Conservation (phyloP, 2,797 vertebrate species). For the Siniperca undulata region DNA sequence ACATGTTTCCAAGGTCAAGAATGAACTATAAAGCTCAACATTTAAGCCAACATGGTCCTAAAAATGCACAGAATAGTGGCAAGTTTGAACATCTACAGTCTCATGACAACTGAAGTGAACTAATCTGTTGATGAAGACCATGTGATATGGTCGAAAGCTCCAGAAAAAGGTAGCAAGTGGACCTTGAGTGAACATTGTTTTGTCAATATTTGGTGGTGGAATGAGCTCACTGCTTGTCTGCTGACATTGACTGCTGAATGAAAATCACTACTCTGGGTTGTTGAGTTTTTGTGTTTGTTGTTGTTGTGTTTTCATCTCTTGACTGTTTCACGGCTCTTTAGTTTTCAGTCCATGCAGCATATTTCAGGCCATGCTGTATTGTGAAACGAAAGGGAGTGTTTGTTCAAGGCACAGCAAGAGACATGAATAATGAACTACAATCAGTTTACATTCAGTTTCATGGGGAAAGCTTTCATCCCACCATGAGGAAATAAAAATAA, state of each 20-base stretch:
- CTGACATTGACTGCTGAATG: conserved; percentile 3
- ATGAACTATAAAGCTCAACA: neutral
- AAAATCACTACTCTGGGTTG: conserved; percentile 24
- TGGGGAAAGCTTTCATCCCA: conserved; percentile 44
- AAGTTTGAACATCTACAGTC: neutral
- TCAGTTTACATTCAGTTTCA: conserved; percentile 78
- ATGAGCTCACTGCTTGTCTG: conserved; percentile 33
- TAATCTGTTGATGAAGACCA: conserved; percentile 13
- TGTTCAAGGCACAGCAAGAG: conserved; percentile 87
- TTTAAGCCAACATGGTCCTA: neutral
- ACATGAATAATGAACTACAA: conserved; percentile 68
- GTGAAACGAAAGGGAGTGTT: conserved; percentile 78
- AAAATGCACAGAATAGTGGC: neutral
- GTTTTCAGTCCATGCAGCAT: conserved; percentile 85
- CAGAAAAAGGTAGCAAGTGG: neutral
- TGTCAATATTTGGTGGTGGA: conserved; percentile 10
- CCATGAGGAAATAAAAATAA: conserved; percentile 44
- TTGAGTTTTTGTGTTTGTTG: conserved; percentile 28
- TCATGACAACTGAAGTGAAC: conserved; percentile 3
- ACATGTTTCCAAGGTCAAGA: neutral
- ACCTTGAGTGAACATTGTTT: neutral
- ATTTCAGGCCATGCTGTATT: conserved; percentile 88
- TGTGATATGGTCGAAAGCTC: conserved; percentile 15
- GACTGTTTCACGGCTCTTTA: conserved; percentile 60
- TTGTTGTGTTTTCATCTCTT: conserved; percentile 49